phyloP scores from a whole-genome alignment of 2,113 vertebrate genomes.

The Empidonax traillii region DNA sequence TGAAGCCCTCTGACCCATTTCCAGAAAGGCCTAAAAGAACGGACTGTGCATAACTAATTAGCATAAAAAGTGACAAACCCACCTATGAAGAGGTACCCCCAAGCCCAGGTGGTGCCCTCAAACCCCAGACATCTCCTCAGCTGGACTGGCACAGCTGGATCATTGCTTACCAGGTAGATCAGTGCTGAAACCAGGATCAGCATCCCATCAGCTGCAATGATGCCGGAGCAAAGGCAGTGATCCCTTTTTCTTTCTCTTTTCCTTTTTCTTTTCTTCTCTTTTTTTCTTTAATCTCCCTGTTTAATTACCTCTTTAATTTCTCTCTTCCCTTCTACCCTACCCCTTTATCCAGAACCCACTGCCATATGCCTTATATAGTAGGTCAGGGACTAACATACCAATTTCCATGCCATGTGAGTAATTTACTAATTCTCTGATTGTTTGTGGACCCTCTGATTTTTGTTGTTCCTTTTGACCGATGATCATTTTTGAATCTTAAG shows the following conservation, averaged over 20 bases:
- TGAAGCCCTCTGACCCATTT: background rate
- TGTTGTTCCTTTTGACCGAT: background rate
- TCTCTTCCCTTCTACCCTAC: background rate
- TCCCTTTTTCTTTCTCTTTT: background rate
- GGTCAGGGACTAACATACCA: background rate
- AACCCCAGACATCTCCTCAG: background rate
- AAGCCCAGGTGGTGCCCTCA: background rate
- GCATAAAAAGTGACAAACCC: background rate
- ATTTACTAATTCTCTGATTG: background rate
- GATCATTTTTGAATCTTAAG: background rate
- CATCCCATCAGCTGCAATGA: background rate
- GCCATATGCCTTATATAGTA: background rate
- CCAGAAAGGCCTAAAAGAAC: background rate
- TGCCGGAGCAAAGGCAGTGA: background rate
- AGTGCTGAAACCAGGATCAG: background rate
- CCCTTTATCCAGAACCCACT: background rate
- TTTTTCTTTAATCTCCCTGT: background rate
- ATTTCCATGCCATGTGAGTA: background rate
- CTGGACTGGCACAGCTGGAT: background rate
- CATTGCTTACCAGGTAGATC: background rate
- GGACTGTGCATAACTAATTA: background rate
- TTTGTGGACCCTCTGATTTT: background rate
- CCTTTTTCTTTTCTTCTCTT: background rate
- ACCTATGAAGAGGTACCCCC: background rate
- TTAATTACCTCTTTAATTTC: background rate